phyloP scores from a whole-genome alignment of 1,140 invertebrate species.

The Drosophila miranda region DNA sequence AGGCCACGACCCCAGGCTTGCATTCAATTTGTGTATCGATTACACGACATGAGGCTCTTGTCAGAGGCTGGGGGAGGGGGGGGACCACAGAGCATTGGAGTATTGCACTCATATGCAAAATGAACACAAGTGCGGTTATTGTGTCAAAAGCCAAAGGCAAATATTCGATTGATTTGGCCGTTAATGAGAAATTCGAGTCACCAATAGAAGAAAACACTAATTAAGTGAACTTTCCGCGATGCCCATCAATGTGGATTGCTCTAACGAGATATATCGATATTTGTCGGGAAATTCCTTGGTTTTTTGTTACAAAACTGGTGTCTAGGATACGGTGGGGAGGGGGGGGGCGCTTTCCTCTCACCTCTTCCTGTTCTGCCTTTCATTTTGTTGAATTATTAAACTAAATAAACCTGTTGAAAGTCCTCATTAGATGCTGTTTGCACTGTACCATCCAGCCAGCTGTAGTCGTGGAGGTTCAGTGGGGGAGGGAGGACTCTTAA shows the following conservation, averaged over 20 bases:
- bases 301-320: too few relatives aligned
- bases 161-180: constrained; percentile 39
- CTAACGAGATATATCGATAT: too few relatives aligned
- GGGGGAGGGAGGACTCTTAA: too few relatives aligned
- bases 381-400: too few relatives aligned
- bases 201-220: constrained; percentile 1
- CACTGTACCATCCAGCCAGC: constrained; percentile 16
- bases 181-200: constrained; percentile 19
- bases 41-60: constrained; percentile 52
- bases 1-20: constrained; percentile 24
- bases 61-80: constrained; percentile 6
- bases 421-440: background rate
- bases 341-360: too few relatives aligned
- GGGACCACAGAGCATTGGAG: background rate
- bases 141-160: constrained; percentile 27
- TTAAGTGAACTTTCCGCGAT: too few relatives aligned
- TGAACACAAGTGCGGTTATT: constrained; percentile 46
- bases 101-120: constrained; percentile 42
- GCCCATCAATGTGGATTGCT: too few relatives aligned
- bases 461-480: too few relatives aligned
- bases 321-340: too few relatives aligned
- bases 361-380: too few relatives aligned
- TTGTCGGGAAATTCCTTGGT: too few relatives aligned
- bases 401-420: too few relatives aligned
- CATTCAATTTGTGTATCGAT: constrained; percentile 52